These are phyloP conservation scores for Eurystomus gularis DNA, from an alignment of 2,113 vertebrate genomes.

Conservation along the genomic window DNA sequence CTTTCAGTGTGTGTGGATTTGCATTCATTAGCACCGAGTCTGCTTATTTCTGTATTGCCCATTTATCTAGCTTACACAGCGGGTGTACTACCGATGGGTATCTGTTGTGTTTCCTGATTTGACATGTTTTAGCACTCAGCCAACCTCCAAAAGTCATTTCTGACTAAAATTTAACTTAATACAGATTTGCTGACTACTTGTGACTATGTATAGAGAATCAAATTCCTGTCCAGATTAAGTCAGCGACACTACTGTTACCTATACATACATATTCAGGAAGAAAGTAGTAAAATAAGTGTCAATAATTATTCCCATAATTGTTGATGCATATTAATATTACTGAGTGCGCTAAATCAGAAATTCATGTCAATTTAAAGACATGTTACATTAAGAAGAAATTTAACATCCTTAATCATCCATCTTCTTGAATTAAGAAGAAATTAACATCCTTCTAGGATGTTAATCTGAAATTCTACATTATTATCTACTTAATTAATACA, in stretches of 20 bases:
- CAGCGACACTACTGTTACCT: background rate
- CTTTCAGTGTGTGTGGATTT: background rate
- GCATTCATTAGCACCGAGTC: background rate
- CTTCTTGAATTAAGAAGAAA: too few species aligned
- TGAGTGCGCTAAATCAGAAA: background rate
- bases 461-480: background rate
- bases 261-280: background rate
- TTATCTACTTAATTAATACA: background rate
- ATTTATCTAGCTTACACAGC: background rate
- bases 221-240: background rate
- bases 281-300: background rate
- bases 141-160: background rate
- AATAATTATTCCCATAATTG: background rate
- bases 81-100: background rate
- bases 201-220: background rate
- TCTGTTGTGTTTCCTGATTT: background rate
- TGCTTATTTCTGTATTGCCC: background rate
- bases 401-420: too few species aligned
- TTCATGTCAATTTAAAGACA: background rate
- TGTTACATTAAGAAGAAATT: too few species aligned
- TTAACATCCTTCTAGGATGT: rapidly evolving
- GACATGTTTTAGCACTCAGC: background rate
- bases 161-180: background rate
- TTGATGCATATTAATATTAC: background rate
- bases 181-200: background rate